Conservation (phyloP, 2,888 invertebrate genomes). For the Diplazon laetatorius region DNA sequence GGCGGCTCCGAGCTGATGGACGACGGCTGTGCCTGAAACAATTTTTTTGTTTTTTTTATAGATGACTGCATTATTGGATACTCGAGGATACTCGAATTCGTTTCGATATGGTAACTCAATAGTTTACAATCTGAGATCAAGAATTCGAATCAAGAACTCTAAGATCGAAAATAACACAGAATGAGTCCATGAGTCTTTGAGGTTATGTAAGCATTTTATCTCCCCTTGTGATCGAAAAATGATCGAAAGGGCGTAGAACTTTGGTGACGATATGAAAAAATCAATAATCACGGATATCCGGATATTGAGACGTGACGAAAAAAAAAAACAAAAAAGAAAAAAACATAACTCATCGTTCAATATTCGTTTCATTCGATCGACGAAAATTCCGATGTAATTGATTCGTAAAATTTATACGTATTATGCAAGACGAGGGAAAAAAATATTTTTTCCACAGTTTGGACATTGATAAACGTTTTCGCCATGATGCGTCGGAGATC, state of each 20-base stretch:
- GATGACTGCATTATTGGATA: no score
- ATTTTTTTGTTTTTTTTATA: constrained; percentile 4
- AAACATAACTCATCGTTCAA: no score
- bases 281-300: constrained; percentile 56
- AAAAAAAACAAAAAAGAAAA: not conserved
- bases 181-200: no score
- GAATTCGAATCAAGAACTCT: no score
- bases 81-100: no score
- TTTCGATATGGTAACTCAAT: no score
- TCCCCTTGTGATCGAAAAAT: not conserved
- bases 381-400: not conserved
- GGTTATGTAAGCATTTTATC: no score
- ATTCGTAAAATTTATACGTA: not conserved
- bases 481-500: constrained; percentile 61
- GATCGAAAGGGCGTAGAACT: not conserved
- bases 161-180: no score
- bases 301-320: not conserved
- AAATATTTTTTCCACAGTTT: not conserved
- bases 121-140: no score
- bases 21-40: constrained; percentile 76
- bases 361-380: no score
- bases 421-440: not conserved
- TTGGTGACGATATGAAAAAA: constrained; percentile 55
- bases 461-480: not conserved
- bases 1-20: constrained; percentile 77